phyloP scores from a whole-genome alignment of 1,140 invertebrate species.

The Brachionus rubens region DNA sequence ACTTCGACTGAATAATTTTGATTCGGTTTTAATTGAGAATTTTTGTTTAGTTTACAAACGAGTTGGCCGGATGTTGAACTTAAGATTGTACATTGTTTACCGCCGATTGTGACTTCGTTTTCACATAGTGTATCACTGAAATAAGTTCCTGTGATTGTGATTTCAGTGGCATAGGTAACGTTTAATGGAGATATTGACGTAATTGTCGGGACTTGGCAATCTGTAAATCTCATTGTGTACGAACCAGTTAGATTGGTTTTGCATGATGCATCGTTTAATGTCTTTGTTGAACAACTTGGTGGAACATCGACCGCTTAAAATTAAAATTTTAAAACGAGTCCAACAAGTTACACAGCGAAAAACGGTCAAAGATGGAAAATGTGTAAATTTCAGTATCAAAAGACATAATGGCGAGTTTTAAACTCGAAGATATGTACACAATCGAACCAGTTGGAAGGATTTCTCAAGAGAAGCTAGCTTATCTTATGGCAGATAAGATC shows the following conservation, averaged over 20 bases:
- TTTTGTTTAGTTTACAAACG: background rate
- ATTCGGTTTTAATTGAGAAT: background rate
- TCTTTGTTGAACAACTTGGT: background rate
- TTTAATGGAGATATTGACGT: background rate
- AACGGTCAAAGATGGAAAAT: no score
- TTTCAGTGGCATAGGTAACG: background rate
- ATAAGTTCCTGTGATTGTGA: constrained; percentile 49
- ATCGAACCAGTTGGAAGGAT: no score
- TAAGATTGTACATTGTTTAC: background rate
- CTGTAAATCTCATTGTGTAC: background rate
- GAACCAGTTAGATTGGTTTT: background rate
- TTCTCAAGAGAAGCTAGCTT: no score
- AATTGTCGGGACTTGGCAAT: background rate
- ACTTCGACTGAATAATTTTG: background rate
- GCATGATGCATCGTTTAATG: background rate
- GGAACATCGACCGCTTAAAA: background rate
- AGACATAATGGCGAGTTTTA: no score
- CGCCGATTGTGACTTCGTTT: constrained; percentile 7
- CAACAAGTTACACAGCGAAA: no score
- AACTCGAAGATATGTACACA: no score
- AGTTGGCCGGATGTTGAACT: constrained; percentile 48
- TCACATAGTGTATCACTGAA: constrained; percentile 5
- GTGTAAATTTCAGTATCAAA: no score
- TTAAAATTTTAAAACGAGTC: no score
- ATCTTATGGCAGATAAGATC: no score